Conservation (phyloP, 2,888 invertebrate genomes). For the Amphipyra berbera region DNA sequence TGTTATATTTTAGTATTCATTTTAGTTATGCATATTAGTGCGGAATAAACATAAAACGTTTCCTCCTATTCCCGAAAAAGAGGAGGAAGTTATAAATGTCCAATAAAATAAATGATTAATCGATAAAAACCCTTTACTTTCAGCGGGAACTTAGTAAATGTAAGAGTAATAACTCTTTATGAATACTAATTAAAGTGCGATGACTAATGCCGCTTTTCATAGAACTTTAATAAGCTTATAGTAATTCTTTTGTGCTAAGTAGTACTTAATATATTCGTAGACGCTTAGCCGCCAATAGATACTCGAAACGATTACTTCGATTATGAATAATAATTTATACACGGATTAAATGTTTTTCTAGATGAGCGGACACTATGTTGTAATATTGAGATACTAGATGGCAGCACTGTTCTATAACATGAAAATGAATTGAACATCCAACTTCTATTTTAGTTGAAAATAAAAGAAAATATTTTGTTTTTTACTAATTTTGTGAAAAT, state of each 20-base stretch:
- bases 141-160: conserved; percentile 18
- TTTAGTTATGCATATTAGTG: conserved; percentile 18
- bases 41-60: conserved; percentile 29
- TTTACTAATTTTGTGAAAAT: no score
- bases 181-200: conserved; percentile 27
- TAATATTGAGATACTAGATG: conserved; percentile 37
- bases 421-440: neutral
- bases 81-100: conserved; percentile 42
- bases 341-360: conserved; percentile 35
- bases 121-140: conserved; percentile 10
- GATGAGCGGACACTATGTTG: conserved; percentile 31
- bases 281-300: conserved; percentile 48
- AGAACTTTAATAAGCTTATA: conserved; percentile 32
- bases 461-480: neutral
- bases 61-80: conserved; percentile 9
- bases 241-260: conserved; percentile 45
- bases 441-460: neutral
- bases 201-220: conserved; percentile 39
- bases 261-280: conserved; percentile 46
- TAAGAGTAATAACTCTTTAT: conserved; percentile 20
- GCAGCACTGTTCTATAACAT: conserved; percentile 35
- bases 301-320: conserved; percentile 49
- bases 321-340: conserved; percentile 56
- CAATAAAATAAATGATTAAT: conserved; percentile 36
- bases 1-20: conserved; percentile 9